A percentile compares a stretch with the other conserved stretches of the same genome.
phyloP scores from a whole-genome alignment of 2,888 invertebrate genomes.

The Chrysomela aeneicollis region DNA sequence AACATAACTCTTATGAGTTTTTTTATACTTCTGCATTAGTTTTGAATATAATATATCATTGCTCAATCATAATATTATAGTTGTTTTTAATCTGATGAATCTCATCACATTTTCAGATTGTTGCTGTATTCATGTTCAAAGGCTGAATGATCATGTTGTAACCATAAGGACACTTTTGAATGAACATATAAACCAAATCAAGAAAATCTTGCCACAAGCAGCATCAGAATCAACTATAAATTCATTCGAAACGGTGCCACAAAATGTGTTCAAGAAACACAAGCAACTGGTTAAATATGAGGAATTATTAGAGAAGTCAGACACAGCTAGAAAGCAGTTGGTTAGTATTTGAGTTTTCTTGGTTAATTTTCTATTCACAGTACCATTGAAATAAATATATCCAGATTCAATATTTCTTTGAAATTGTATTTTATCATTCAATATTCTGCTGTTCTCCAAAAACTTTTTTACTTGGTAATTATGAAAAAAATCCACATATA shows the following conservation, averaged over 20 bases:
- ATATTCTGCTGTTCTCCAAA: too few relatives aligned
- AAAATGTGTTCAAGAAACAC: background rate
- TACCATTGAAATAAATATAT: too few relatives aligned
- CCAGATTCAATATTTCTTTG: too few relatives aligned
- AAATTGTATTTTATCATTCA: too few relatives aligned
- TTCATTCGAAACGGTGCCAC: slow-evolving; percentile 4
- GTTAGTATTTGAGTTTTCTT: too few relatives aligned
- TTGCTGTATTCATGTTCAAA: slow-evolving; percentile 3
- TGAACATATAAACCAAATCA: background rate
- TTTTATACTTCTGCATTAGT: too few relatives aligned
- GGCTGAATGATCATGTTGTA: background rate
- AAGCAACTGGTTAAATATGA: background rate
- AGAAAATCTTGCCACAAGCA: background rate
- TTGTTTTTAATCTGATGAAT: background rate
- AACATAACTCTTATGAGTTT: too few relatives aligned
- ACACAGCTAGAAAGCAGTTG: slow-evolving; percentile 6
- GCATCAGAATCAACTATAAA: background rate
- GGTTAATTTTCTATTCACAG: too few relatives aligned
- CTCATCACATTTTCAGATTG: slow-evolving; percentile 4
- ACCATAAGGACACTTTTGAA: background rate
- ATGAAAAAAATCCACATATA: too few relatives aligned
- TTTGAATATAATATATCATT: too few relatives aligned
- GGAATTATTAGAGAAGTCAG: background rate
- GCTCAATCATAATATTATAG: background rate
- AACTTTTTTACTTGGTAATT: too few relatives aligned